phyloP scores from a whole-genome alignment of 2,113 vertebrate genomes.

The Gadus macrocephalus region DNA sequence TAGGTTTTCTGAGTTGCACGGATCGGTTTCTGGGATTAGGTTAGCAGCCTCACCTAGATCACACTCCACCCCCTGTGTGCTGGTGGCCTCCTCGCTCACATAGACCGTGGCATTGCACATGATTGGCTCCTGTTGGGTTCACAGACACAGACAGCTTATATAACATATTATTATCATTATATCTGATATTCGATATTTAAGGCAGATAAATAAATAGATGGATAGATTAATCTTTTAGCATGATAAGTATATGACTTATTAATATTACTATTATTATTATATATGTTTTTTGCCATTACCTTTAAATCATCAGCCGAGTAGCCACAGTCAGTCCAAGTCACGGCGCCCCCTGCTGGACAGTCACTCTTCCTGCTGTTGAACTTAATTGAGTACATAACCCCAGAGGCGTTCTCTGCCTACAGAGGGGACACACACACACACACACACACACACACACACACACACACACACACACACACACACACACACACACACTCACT shows the following conservation, averaged over 20 bases:
- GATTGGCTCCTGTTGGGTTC: slow-evolving; percentile 41
- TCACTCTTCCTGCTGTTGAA: slow-evolving; percentile 75
- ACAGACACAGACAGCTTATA: background rate
- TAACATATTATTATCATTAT: background rate
- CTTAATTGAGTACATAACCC: slow-evolving; percentile 58
- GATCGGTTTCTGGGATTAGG: too few relatives aligned
- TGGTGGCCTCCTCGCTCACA: slow-evolving; percentile 30
- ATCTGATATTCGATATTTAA: background rate
- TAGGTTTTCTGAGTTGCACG: too few relatives aligned
- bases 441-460: too few relatives aligned
- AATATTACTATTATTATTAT: background rate
- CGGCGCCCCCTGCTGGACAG: slow-evolving; percentile 64
- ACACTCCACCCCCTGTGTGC: slow-evolving; percentile 40
- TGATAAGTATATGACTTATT: background rate
- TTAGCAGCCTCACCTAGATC: background rate
- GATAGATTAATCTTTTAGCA: background rate
- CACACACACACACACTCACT: too few relatives aligned
- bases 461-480: too few relatives aligned
- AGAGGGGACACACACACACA: background rate
- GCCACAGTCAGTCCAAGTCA: slow-evolving; percentile 79
- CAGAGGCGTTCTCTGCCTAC: slow-evolving; percentile 65
- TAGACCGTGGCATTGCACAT: slow-evolving; percentile 57
- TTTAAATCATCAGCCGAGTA: slow-evolving; percentile 65
- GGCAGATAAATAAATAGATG: background rate
- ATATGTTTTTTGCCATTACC: background rate